phyloP scores from a whole-genome alignment of 1,140 invertebrate species.

The Polyergus mexicanus region DNA sequence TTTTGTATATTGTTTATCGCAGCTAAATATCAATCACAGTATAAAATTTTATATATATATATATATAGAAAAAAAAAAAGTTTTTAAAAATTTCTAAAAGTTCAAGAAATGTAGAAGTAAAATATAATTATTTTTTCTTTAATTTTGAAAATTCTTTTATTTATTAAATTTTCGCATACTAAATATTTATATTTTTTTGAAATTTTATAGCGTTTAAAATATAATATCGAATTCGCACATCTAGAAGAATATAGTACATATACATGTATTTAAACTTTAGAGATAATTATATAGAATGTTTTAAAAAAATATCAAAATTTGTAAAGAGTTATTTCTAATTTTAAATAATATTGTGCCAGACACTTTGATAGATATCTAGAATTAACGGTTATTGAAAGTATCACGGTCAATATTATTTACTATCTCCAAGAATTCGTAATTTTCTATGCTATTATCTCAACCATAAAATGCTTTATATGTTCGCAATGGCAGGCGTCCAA shows the following conservation, averaged over 20 bases:
- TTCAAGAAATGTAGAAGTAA: background rate
- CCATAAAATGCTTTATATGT: conserved; percentile 12
- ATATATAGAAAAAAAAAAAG: background rate
- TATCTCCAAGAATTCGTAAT: background rate
- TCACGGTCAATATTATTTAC: background rate
- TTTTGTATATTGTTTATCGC: background rate
- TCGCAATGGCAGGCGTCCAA: conserved; percentile 35
- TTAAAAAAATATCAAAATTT: too few species aligned
- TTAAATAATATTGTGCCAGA: background rate
- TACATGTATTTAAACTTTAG: background rate
- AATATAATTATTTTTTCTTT: background rate
- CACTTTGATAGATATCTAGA: background rate
- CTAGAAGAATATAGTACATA: background rate
- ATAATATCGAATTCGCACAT: too few species aligned
- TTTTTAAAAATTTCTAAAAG: background rate
- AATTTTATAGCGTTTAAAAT: background rate
- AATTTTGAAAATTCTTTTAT: background rate
- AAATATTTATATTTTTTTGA: background rate
- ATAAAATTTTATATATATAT: too few species aligned
- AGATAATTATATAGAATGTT: background rate
- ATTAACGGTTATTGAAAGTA: background rate
- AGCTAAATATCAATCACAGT: background rate
- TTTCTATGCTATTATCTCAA: background rate
- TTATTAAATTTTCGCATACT: background rate
- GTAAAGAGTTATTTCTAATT: background rate